A percentile compares a stretch with the other conserved stretches of the same genome.
phyloP scores from a whole-genome alignment of 2,797 vertebrate species.

The Eleutherodactylus coqui region DNA sequence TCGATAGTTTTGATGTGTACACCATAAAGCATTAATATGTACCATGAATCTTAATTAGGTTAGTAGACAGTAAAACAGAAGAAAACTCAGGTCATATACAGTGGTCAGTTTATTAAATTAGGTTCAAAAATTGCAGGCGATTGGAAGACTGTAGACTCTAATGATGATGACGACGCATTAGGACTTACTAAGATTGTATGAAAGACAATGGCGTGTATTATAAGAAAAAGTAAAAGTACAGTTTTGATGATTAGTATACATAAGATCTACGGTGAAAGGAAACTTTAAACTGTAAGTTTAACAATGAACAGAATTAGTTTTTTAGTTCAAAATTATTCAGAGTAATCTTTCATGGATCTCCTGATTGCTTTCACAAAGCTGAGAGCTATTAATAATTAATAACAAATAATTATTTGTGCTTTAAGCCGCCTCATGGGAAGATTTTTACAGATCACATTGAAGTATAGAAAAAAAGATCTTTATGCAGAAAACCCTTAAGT shows the following conservation, averaged over 20 bases:
- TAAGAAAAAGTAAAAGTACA: neutral
- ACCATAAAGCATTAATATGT: slow-evolving; percentile 5
- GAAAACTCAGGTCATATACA: neutral
- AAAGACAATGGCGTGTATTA: neutral
- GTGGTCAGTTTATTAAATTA: neutral
- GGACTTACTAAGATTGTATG: neutral
- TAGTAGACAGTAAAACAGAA: neutral
- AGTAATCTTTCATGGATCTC: too few species aligned
- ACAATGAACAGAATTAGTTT: too few species aligned
- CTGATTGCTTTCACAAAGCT: too few species aligned
- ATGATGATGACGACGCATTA: neutral
- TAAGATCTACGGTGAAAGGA: too few species aligned
- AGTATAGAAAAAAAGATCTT: neutral
- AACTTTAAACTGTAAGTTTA: too few species aligned
- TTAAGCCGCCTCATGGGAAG: too few species aligned
- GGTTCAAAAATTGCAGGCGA: neutral
- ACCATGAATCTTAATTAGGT: neutral
- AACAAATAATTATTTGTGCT: too few species aligned
- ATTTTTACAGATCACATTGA: too few species aligned
- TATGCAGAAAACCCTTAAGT: neutral
- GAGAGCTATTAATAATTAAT: too few species aligned
- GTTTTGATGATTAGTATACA: too few species aligned
- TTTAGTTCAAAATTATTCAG: too few species aligned
- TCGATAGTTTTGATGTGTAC: neutral
- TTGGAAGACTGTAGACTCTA: neutral